Conservation (phyloP, 2,888 invertebrate species). For the Chrysolina oricalcia region DNA sequence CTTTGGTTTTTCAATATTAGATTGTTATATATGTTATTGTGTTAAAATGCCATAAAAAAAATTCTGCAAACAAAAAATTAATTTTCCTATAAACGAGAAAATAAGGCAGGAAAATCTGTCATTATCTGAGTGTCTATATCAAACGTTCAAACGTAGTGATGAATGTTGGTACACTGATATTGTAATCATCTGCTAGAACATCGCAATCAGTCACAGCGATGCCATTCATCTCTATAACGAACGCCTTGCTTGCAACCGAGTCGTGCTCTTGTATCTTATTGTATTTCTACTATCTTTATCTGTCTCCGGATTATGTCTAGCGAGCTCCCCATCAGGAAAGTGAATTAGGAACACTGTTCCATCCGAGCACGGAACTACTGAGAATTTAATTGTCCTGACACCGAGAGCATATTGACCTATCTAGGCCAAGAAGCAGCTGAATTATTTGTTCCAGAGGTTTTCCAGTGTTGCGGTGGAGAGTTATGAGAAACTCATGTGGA, state of each 20-base stretch:
- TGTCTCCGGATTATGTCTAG: constrained; percentile 44
- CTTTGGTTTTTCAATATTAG: too few species aligned
- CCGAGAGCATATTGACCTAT: constrained; percentile 18
- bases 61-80: too few species aligned
- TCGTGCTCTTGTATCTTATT: constrained; percentile 37
- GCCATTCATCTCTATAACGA: background rate
- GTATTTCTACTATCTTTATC: constrained; percentile 45
- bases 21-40: too few species aligned
- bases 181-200: too few species aligned
- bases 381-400: constrained; percentile 15
- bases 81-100: too few species aligned
- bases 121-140: too few species aligned
- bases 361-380: background rate
- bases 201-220: background rate
- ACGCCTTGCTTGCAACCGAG: background rate
- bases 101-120: too few species aligned
- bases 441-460: background rate
- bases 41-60: too few species aligned
- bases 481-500: background rate
- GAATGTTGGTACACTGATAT: too few species aligned
- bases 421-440: background rate
- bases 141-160: too few species aligned
- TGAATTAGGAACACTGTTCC: constrained; percentile 46
- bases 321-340: constrained; percentile 43
- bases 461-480: background rate